Evolutionary conservation across 2,888 invertebrate genomes (phyloP).

Genomic region (Cataglyphis albicans): DNA sequence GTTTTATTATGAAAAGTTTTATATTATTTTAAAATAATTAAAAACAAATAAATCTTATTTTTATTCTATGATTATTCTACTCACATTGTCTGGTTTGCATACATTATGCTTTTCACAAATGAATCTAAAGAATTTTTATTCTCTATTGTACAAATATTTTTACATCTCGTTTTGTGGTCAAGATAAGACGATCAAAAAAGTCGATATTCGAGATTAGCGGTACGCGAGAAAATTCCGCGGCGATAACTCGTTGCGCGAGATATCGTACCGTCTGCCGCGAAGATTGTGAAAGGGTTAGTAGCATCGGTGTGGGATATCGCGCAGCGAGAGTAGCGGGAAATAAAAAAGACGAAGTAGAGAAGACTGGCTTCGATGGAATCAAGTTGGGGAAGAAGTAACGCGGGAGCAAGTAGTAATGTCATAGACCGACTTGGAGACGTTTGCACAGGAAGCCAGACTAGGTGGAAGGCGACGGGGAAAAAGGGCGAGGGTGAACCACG

Average conservation of each 20-base stretch:
- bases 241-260: slow-evolving; percentile 49
- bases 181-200: slow-evolving; percentile 35
- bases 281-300: slow-evolving; percentile 34
- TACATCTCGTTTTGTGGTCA: slow-evolving; percentile 1
- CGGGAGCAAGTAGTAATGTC: slow-evolving; percentile 52
- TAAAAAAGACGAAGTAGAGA: slow-evolving; percentile 41
- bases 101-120: neutral
- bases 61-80: neutral
- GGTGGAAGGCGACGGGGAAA: neutral
- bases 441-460: slow-evolving; percentile 38
- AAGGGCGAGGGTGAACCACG: slow-evolving; percentile 15
- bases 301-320: slow-evolving; percentile 44
- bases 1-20: neutral
- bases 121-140: neutral
- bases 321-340: slow-evolving; percentile 34
- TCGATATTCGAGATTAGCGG: slow-evolving; percentile 13
- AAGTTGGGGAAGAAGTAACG: slow-evolving; percentile 44
- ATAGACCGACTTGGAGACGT: slow-evolving; percentile 59
- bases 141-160: neutral
- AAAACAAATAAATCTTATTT: neutral
- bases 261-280: slow-evolving; percentile 45
- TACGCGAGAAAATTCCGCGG: slow-evolving; percentile 44
- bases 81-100: neutral
- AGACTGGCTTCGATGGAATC: slow-evolving; percentile 30
- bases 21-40: slow-evolving; percentile 5